A percentile compares a stretch with the other conserved stretches of the same genome.
phyloP scores from a whole-genome alignment of 2,797 vertebrate genomes.

The Sebastes nivosus region DNA sequence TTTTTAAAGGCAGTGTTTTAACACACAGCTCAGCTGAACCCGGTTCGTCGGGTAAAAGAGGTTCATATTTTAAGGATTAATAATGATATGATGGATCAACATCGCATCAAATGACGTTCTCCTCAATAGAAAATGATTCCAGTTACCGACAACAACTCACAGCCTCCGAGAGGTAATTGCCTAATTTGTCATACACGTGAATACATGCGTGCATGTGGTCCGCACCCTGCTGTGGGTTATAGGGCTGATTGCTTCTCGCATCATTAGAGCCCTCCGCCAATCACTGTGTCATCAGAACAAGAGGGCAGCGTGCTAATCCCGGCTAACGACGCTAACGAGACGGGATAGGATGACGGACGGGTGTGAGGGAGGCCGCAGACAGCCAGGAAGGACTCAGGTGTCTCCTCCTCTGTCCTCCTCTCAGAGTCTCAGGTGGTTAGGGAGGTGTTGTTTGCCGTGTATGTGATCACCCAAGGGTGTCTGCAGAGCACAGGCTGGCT shows the following conservation, averaged over 20 bases:
- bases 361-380: slow-evolving; percentile 37
- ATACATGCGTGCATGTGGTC: not conserved
- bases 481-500: slow-evolving; percentile 17
- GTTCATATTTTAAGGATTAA: no score
- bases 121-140: not conserved
- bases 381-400: slow-evolving; percentile 63
- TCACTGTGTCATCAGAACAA: slow-evolving; percentile 25
- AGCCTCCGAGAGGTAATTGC: not conserved
- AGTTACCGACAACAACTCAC: not conserved
- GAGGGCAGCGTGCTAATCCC: not conserved
- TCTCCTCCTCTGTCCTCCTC: slow-evolving; percentile 15
- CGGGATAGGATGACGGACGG: slow-evolving; percentile 3
- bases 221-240: slow-evolving; percentile 2
- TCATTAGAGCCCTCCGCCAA: slow-evolving; percentile 6
- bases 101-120: not conserved
- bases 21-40: no score
- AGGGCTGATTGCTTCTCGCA: slow-evolving; percentile 11
- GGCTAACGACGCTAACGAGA: slow-evolving; percentile 7
- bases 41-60: no score
- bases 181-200: slow-evolving; percentile 11
- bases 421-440: slow-evolving; percentile 57
- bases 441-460: slow-evolving; percentile 12
- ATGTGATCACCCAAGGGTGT: slow-evolving; percentile 51
- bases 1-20: no score
- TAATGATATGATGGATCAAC: no score